These are phyloP conservation scores for Gymnothorax javanicus DNA, from an alignment of 2,797 vertebrate species.

Conservation along the genomic window DNA sequence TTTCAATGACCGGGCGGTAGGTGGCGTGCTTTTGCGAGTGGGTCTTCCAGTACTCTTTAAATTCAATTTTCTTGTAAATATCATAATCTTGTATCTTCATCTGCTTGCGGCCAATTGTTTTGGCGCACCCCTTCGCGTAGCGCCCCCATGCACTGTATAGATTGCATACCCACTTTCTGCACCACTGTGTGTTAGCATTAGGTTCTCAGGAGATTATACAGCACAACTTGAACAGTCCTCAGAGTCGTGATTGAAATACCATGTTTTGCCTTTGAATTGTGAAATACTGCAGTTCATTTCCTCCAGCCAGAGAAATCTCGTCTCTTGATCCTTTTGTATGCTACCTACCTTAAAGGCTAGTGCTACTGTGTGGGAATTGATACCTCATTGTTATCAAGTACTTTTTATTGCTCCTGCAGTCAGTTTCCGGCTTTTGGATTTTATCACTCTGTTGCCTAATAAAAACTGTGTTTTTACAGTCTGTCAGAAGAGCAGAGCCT, in stretches of 20 bases:
- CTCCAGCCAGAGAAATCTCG: not conserved
- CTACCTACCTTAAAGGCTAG: not conserved
- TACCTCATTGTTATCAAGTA: not conserved
- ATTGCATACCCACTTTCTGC: too few relatives aligned
- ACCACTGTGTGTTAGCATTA: not conserved
- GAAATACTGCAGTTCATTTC: not conserved
- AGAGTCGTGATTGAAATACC: not conserved
- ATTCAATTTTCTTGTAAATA: too few relatives aligned
- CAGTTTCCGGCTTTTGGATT: not conserved
- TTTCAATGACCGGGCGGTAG: too few relatives aligned
- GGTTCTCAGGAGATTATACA: not conserved
- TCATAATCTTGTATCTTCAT: too few relatives aligned
- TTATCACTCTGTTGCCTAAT: not conserved
- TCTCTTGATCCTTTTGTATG: not conserved
- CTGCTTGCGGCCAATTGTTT: too few relatives aligned
- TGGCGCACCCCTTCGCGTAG: too few relatives aligned
- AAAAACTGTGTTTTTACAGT: not conserved
- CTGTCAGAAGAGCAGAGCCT: not conserved
- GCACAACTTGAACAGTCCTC: not conserved
- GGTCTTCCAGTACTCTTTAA: too few relatives aligned
- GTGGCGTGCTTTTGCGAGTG: too few relatives aligned
- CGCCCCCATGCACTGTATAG: too few relatives aligned
- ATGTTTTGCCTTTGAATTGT: not conserved
- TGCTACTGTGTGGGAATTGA: not conserved
- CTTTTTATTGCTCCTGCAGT: slow-evolving; percentile 5